Conservation (phyloP, 2,888 invertebrate species). For the Busseola fusca region DNA sequence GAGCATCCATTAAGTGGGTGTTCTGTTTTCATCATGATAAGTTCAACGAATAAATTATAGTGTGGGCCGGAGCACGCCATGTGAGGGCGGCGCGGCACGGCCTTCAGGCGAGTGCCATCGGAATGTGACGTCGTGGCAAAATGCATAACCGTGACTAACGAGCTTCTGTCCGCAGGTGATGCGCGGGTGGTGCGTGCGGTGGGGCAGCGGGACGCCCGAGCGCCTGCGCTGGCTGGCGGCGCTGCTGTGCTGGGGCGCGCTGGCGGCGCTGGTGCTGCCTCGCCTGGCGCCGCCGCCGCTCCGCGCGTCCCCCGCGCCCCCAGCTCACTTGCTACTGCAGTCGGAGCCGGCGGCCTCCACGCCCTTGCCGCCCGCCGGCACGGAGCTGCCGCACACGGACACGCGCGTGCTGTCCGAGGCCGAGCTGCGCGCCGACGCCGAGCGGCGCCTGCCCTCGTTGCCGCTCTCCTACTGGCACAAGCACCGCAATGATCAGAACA, state of each 20-base stretch:
- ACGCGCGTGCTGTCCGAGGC: conserved; percentile 90
- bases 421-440: conserved; percentile 93
- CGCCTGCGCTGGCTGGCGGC: conserved; percentile 81
- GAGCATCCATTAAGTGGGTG: conserved; percentile 35
- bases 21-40: conserved; percentile 30
- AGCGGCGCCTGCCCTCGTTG: conserved; percentile 94
- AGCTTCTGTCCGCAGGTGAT: conserved; percentile 73
- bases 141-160: not conserved
- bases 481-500: conserved; percentile 93
- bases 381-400: conserved; percentile 71
- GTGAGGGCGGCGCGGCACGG: conserved; percentile 25
- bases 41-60: conserved; percentile 38
- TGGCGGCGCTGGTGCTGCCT: conserved; percentile 78
- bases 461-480: conserved; percentile 96
- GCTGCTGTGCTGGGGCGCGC: conserved; percentile 82
- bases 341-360: conserved; percentile 70
- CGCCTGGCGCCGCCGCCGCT: conserved; percentile 71
- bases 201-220: conserved; percentile 74
- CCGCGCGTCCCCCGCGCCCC: conserved; percentile 65
- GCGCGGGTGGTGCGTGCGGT: conserved; percentile 79
- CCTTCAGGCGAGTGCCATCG: conserved; percentile 21
- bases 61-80: conserved; percentile 23
- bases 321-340: conserved; percentile 71
- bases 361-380: conserved; percentile 58
- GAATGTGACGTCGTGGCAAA: not conserved